These are phyloP conservation scores for Scaptomyza cyrtandrae DNA, from an alignment of 2,888 invertebrate genomes.

Conservation along the genomic window DNA sequence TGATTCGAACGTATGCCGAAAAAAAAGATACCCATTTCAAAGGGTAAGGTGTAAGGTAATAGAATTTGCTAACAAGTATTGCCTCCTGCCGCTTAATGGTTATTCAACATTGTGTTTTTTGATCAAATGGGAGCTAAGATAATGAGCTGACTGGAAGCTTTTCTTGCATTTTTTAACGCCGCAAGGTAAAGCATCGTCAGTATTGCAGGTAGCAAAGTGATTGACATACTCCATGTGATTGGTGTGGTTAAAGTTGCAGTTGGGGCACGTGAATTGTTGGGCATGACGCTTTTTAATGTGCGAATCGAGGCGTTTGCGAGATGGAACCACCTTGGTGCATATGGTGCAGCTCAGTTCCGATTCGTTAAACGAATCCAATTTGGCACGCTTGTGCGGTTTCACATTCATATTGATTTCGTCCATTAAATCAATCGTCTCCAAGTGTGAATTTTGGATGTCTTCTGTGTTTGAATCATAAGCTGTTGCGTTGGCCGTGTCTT, in stretches of 20 bases:
- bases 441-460: neutral
- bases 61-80: too few species aligned
- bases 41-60: neutral
- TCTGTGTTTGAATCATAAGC: conserved; percentile 5
- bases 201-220: conserved; percentile 48
- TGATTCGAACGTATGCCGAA: neutral
- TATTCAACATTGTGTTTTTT: conserved; percentile 45
- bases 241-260: conserved; percentile 12
- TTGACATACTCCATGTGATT: conserved; percentile 30
- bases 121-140: conserved; percentile 41
- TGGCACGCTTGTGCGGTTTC: conserved; percentile 55
- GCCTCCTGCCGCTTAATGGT: neutral
- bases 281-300: conserved; percentile 57
- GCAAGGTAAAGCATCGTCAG: conserved; percentile 28
- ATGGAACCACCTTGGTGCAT: conserved; percentile 41
- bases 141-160: conserved; percentile 30
- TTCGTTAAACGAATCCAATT: conserved; percentile 26
- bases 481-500: conserved; percentile 1
- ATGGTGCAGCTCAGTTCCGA: conserved; percentile 45
- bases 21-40: neutral
- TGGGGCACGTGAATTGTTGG: conserved; percentile 30
- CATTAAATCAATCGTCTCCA: conserved; percentile 20
- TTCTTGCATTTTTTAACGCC: conserved; percentile 49
- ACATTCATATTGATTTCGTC: conserved; percentile 55
- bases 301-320: conserved; percentile 53